Base-by-base conservation (phyloP, 2,888 invertebrate species). In the Drosophila limbata region DNA sequence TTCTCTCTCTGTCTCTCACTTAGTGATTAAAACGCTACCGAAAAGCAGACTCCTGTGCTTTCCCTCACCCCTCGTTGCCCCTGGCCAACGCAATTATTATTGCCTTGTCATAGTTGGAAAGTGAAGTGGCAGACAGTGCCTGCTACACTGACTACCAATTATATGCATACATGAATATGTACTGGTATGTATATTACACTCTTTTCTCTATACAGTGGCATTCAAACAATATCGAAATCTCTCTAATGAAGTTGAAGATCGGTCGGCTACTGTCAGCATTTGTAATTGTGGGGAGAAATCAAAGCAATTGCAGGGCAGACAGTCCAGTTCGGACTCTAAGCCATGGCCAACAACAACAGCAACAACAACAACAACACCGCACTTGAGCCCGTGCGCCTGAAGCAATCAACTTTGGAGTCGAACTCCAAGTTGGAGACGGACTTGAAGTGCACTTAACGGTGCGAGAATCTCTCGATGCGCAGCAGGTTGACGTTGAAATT, bases 191-290 rank as follows among this genome's bases (percentile, higher is more conserved):
- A 39, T 56, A 73, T 73, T 63, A 57, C 63, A 64, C 42, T 53
- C 10, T 28, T 37, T 45, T 35, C 28, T 13, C 67, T 63, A 61
- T 76, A 77, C 85, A 75, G 84, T 85, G 85, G 88, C 87, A 87
- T 90, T 87, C 90, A 88, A 90, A 88, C 84, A 84, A 88, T 86
- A 83, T 90, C 84, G 81, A 85, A 90, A 87, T 84, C 79, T 81
- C 90, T 91, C 82, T 82, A 90, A 90, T 90, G 90, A 90, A 90
- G 90, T 89, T 90, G 91, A 90, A 89, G 91, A 91, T 90, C 86
- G 82, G 71, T 84, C 77, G 66, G 90, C 90, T 91, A 90, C 90
- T 90, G 91, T 87, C 90, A 79, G 89, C 85, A 76, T 66, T 79
- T 79, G 77, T 90, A 91, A 91, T 90, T 90, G 80, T 71, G 64